Evolutionary conservation across 35 echinoderm and acorn worm genomes (phyloP).

Genomic region (Ophiothrix spiculata): DNA sequence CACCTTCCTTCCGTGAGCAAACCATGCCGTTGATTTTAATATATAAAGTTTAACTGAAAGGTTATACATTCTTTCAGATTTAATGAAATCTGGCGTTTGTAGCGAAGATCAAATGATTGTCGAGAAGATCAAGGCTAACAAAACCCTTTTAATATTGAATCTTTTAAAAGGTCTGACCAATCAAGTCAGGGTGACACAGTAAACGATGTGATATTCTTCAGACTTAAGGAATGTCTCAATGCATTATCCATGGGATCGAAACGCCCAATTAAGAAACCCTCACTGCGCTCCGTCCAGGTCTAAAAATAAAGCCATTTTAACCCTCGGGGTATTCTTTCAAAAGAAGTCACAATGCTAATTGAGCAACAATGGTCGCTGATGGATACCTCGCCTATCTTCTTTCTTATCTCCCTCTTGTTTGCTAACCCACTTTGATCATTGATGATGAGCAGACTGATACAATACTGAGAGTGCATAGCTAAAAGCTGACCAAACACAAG

Average conservation of each 20-base stretch:
- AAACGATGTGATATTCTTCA: neutral
- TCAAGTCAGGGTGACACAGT: no score
- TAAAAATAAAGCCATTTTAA: neutral
- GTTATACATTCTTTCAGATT: neutral
- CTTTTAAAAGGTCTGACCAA: no score
- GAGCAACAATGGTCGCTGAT: neutral
- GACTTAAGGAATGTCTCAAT: neutral
- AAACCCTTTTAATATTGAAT: neutral
- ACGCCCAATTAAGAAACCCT: neutral
- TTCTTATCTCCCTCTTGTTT: neutral
- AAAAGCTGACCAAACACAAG: slow-evolving; percentile 9
- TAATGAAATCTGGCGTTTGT: neutral
- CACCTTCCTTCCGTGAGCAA: no score
- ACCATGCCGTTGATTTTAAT: neutral
- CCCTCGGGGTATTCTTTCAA: neutral
- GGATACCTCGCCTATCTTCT: neutral
- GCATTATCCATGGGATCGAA: neutral
- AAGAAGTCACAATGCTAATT: slow-evolving; percentile 16
- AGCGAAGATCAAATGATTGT: no score
- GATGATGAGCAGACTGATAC: neutral
- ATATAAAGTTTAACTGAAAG: neutral
- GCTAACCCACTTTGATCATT: neutral
- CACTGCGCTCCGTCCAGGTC: neutral
- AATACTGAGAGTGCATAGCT: neutral
- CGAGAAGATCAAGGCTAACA: slow-evolving; percentile 1